Conservation (phyloP, 1,140 invertebrate species). For the Ladona fulva region DNA sequence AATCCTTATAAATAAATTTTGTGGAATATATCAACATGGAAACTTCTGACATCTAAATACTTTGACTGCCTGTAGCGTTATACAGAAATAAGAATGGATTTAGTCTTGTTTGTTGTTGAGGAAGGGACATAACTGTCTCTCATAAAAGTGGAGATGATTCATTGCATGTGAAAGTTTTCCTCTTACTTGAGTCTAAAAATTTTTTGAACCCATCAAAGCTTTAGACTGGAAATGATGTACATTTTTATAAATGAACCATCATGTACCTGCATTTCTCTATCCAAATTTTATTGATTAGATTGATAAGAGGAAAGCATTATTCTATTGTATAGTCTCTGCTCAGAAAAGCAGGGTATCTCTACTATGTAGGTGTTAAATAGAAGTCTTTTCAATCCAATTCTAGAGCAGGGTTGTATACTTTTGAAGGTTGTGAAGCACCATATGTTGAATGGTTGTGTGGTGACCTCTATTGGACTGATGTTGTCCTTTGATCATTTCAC, state of each 20-base stretch:
- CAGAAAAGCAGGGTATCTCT: neutral
- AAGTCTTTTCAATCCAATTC: neutral
- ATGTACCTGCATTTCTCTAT: constrained; percentile 5
- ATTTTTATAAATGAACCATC: neutral
- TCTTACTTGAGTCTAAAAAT: neutral
- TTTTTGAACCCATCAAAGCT: neutral
- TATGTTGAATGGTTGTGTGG: neutral
- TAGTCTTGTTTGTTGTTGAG: too few relatives aligned
- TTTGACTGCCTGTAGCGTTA: neutral
- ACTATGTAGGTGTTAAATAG: neutral
- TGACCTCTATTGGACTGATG: too few relatives aligned
- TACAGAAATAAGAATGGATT: neutral
- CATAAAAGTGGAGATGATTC: neutral
- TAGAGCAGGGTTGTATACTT: neutral
- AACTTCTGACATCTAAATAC: too few relatives aligned
- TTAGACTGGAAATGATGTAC: neutral
- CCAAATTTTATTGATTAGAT: neutral
- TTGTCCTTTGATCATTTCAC: too few relatives aligned
- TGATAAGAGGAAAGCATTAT: neutral
- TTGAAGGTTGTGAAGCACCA: neutral
- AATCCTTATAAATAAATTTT: too few relatives aligned
- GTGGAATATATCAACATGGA: too few relatives aligned
- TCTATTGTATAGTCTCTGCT: neutral
- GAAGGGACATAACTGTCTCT: neutral
- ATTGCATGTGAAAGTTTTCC: neutral